Conservation (phyloP, 2,888 invertebrate genomes). For the Agriopis leucophaearia region DNA sequence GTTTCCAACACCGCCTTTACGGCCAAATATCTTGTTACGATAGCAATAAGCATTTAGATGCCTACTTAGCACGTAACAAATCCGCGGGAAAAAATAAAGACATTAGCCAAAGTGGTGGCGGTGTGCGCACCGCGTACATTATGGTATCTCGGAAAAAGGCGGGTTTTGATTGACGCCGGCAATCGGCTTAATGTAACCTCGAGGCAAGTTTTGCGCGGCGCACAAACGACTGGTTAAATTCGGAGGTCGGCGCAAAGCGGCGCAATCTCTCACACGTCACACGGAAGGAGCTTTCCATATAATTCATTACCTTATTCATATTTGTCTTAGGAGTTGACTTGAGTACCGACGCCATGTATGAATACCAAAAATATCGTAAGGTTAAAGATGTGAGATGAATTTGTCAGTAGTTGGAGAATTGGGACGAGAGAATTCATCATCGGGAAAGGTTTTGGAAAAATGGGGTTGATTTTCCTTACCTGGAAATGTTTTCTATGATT, state of each 20-base stretch:
- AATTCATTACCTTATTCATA: constrained; percentile 85
- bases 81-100: constrained; percentile 55
- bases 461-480: constrained; percentile 14
- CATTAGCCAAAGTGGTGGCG: constrained; percentile 64
- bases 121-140: constrained; percentile 61
- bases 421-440: constrained; percentile 31
- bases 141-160: constrained; percentile 76
- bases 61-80: constrained; percentile 55
- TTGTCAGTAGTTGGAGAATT: constrained; percentile 39
- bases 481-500: constrained; percentile 22
- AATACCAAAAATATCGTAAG: constrained; percentile 51
- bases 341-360: constrained; percentile 54
- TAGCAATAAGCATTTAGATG: constrained; percentile 57
- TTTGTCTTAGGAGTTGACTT: constrained; percentile 82
- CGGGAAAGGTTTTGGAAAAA: constrained; percentile 33
- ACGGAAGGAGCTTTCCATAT: constrained; percentile 81
- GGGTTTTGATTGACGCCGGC: constrained; percentile 84
- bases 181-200: constrained; percentile 86
- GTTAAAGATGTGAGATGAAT: constrained; percentile 46
- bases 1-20: constrained; percentile 50
- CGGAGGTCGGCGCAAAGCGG: constrained; percentile 84
- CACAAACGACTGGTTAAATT: constrained; percentile 85
- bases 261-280: constrained; percentile 84
- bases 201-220: constrained; percentile 80
- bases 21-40: constrained; percentile 55